Evolutionary conservation across 1,140 invertebrate genomes (phyloP).

Genomic region (Drosophila persimilis): DNA sequence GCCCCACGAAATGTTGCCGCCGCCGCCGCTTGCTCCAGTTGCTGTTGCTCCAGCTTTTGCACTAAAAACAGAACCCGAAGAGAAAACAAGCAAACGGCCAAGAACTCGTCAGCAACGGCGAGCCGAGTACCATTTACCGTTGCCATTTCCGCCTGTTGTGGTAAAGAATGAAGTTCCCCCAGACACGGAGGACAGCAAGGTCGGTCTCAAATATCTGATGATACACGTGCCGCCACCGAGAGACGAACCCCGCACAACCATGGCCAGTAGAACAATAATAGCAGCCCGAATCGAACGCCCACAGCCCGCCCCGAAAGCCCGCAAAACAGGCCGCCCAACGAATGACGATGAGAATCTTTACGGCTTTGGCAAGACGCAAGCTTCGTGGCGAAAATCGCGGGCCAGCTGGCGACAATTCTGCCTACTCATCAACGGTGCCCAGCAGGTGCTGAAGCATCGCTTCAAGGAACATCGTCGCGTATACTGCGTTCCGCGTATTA

Average conservation of each 20-base stretch:
- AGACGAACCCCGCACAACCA: slow-evolving; percentile 8
- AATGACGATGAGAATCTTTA: slow-evolving; percentile 2
- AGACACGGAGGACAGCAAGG: slow-evolving; percentile 46
- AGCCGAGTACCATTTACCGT: slow-evolving; percentile 10
- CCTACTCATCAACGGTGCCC: slow-evolving; percentile 38
- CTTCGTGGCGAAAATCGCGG: slow-evolving; percentile 40
- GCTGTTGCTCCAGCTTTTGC: background rate
- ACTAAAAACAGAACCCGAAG: background rate
- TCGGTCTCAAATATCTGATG: slow-evolving; percentile 37
- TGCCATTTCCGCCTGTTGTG: background rate
- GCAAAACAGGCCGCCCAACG: background rate
- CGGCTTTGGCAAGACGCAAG: slow-evolving; percentile 39
- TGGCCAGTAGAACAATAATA: background rate
- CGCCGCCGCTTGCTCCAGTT: slow-evolving; percentile 9
- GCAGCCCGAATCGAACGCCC: background rate
- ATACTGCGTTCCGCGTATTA: slow-evolving; percentile 44
- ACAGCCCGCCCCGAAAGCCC: background rate
- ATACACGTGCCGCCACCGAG: slow-evolving; percentile 53
- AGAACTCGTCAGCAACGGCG: slow-evolving; percentile 55
- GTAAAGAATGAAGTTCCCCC: background rate
- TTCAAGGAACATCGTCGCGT: slow-evolving; percentile 60
- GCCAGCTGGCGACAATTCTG: slow-evolving; percentile 67
- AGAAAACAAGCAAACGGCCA: slow-evolving; percentile 17
- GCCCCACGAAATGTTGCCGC: slow-evolving; percentile 7
- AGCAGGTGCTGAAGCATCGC: slow-evolving; percentile 54